Conservation (phyloP, 1,140 invertebrate species). For the Argopecten irradians region DNA sequence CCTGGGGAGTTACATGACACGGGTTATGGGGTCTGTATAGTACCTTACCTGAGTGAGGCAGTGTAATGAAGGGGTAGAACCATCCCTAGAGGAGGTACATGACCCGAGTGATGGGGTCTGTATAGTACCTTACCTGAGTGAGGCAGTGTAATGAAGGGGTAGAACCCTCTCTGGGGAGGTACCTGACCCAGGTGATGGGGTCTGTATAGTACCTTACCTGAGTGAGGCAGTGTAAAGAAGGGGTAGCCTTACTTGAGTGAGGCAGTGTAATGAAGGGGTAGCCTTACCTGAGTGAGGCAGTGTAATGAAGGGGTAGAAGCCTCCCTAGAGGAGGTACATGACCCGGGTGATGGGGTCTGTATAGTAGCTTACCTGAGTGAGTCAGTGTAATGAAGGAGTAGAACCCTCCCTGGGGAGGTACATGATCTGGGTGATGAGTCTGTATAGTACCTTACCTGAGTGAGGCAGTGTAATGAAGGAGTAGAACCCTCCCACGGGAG, state of each 20-base stretch:
- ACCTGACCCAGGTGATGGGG: background rate
- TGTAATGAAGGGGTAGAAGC: slow-evolving; percentile 71
- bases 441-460: slow-evolving; percentile 56
- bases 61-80: slow-evolving; percentile 69
- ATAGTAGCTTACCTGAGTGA: slow-evolving; percentile 58
- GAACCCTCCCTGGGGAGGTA: slow-evolving; percentile 71
- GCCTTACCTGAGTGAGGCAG: slow-evolving; percentile 66
- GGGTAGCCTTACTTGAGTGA: slow-evolving; percentile 58
- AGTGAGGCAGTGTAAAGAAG: background rate
- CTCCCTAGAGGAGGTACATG: slow-evolving; percentile 70
- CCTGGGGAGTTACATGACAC: slow-evolving; percentile 72
- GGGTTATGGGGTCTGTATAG: slow-evolving; percentile 68
- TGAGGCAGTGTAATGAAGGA: slow-evolving; percentile 68
- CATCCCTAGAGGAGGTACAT: slow-evolving; percentile 73
- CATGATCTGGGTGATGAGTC: slow-evolving; percentile 63
- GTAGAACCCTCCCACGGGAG: slow-evolving; percentile 73
- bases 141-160: background rate
- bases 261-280: slow-evolving; percentile 33
- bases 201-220: too few species aligned
- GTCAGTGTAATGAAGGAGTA: slow-evolving; percentile 70
- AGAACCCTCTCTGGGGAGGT: background rate
- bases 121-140: slow-evolving; percentile 50
- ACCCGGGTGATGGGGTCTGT: slow-evolving; percentile 62
- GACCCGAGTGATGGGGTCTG: slow-evolving; percentile 67
- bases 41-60: slow-evolving; percentile 65